Evolutionary conservation across 1,140 invertebrate genomes (phyloP), one percentile per base, ranked within the genome.

Genomic region (Drosophila ohnishii): DNA sequence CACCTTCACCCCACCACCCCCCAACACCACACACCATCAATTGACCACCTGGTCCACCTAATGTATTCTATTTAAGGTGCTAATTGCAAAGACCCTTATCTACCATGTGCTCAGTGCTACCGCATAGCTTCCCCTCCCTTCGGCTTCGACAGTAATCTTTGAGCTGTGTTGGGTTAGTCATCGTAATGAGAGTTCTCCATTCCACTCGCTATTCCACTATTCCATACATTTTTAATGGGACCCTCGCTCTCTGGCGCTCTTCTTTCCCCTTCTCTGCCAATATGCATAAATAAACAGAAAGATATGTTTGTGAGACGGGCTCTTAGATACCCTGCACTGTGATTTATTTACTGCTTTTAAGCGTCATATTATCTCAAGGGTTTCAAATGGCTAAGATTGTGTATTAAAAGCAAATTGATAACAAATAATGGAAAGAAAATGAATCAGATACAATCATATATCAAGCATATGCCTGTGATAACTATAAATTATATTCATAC

Each of bases 11-110:
- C 25, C 47, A 25, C 66, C 53, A 19, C 63, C 32, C 19, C 5
- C 6, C 10, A 34, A 32, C n/a, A 28, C 1, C 14, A 45, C 16
- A 10, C 14, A 3, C 25, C 5, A 22, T 28, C 62, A 55, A 32
- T 25, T 55, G 72, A 28, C 73, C 73, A 76, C 73, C 73, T 76
- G 73, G 73, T 62, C 32, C 19, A 32, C 61, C 55, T 76, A 76
- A 76, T 78, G 55, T 72, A 78, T 78, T 78, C 76, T 73, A 73
- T 78, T 73, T 64, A 66, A 69, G 53, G 57, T 72, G 76, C 75
- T 77, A 77, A 77, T 77, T 76, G 74, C 72, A 69, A 30, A 71
- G 22, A 71, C 65, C 65, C 67, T 72, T 72, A 72, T 72, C 72
- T 75, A 50, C 72, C 73, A 69, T 72, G 69, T 72, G 69, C 65